Evolutionary conservation across 2,113 vertebrate genomes (phyloP), one percentile per base, ranked within the genome.

Genomic region (Vicugna pacos): DNA sequence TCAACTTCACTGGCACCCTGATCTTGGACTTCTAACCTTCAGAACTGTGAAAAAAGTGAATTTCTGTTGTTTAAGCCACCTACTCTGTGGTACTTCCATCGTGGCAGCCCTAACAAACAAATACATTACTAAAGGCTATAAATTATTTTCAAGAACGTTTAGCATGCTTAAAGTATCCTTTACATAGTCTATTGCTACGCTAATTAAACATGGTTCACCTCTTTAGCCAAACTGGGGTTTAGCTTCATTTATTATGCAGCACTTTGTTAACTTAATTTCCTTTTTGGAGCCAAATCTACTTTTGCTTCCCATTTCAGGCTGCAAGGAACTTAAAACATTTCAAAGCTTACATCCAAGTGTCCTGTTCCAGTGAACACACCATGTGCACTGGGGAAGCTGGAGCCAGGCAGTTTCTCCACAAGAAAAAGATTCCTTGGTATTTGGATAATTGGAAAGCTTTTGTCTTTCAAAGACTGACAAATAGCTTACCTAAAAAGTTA

Each of bases 171-270:
- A 70, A 12, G 13, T 30, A 60, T 72, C 76, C 69, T 84, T 88
- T 48, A 52, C 4, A 35, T 17, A 80, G 24, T 79, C 46, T 24
- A 46, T 46, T 69, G 6, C 38, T 65, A 50, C 65, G 62, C 46
- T 93, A 91, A 85, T 91, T 81, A 73, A 83, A 93, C 84, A 62
- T 50, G 24, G 72, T 20, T 86, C 6, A 64, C 15, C n/a, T 89
- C 35, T 91, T 93, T 50, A 87, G 13, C 35, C 79, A 91, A 88
- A 14, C 46, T 48, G 13, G 16, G 77, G 50, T 19, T 86, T 64
- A 56, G 38, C 19, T 73, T 28, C 14, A 38, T 50, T 77, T 64
- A 72, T 42, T 64, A 30, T 86, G 56, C 16, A 62, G 30, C 4
- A 24, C 5, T 81, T 65, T 83, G 56, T 56, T 72, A 73, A 19